phyloP scores from a whole-genome alignment of 2,888 invertebrate species.

The Ormyrus thymus region DNA sequence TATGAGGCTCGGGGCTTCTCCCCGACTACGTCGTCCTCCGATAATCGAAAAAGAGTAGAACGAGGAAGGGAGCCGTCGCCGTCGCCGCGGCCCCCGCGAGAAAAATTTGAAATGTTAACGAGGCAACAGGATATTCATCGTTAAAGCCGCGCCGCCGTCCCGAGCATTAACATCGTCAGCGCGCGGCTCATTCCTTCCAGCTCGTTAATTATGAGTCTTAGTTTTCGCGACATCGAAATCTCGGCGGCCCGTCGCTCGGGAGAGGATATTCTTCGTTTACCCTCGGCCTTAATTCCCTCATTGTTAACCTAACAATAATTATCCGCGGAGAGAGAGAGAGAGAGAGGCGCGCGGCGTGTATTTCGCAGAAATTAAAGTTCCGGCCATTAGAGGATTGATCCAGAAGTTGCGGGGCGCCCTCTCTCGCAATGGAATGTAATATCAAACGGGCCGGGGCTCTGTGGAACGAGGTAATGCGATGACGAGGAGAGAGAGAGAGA shows the following conservation, averaged over 20 bases:
- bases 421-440: slow-evolving; percentile 70
- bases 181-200: slow-evolving; percentile 37
- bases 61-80: background rate
- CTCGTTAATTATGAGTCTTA: slow-evolving; percentile 47
- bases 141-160: slow-evolving; percentile 41
- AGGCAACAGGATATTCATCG: slow-evolving; percentile 53
- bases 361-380: slow-evolving; percentile 68
- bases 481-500: slow-evolving; percentile 47
- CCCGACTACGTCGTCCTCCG: background rate
- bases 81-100: background rate
- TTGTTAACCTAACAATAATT: slow-evolving; percentile 56
- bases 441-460: slow-evolving; percentile 62
- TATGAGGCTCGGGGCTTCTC: background rate
- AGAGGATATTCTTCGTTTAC: slow-evolving; percentile 37
- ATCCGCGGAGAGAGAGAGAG: too few relatives aligned
- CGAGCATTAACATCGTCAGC: slow-evolving; percentile 39
- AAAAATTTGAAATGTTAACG: slow-evolving; percentile 55
- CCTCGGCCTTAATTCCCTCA: slow-evolving; percentile 42
- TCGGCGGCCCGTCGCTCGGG: background rate
- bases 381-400: slow-evolving; percentile 71
- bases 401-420: slow-evolving; percentile 30
- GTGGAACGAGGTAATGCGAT: slow-evolving; percentile 59
- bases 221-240: slow-evolving; percentile 33
- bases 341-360: too few relatives aligned
- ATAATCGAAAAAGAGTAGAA: slow-evolving; percentile 26